Conservation (phyloP, 2,113 vertebrate species). For the Sceloporus undulatus region DNA sequence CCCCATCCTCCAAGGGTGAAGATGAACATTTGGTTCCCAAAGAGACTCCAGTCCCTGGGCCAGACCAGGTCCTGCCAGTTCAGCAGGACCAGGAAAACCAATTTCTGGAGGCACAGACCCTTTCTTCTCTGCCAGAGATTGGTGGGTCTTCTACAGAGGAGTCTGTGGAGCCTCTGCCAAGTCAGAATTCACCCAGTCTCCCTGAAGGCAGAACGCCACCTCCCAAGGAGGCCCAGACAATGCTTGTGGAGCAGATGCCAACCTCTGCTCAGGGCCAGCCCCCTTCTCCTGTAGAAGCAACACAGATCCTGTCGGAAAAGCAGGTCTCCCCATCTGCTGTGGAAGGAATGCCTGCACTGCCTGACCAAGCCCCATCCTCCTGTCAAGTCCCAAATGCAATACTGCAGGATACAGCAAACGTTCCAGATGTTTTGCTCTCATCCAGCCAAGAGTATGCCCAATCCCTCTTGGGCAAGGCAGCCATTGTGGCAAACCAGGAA, state of each 20-base stretch:
- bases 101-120: too few species aligned
- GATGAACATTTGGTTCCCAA: not conserved
- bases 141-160: not conserved
- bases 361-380: not conserved
- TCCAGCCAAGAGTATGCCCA: conserved; percentile 16
- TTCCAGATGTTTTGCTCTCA: not conserved
- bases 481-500: not conserved
- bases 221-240: not conserved
- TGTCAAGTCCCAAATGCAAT: not conserved
- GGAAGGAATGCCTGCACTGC: not conserved
- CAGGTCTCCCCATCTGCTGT: not conserved
- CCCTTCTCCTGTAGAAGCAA: not conserved
- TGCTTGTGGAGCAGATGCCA: not conserved
- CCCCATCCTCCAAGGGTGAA: not conserved
- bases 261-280: not conserved
- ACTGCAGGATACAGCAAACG: not conserved
- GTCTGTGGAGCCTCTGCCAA: not conserved
- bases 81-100: not conserved
- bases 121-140: not conserved
- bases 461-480: not conserved
- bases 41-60: not conserved
- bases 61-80: not conserved
- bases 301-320: not conserved
- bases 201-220: not conserved
- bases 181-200: not conserved